These are phyloP conservation scores for Vimba vimba DNA, from an alignment of 2,113 vertebrate species.

Conservation along the genomic window DNA sequence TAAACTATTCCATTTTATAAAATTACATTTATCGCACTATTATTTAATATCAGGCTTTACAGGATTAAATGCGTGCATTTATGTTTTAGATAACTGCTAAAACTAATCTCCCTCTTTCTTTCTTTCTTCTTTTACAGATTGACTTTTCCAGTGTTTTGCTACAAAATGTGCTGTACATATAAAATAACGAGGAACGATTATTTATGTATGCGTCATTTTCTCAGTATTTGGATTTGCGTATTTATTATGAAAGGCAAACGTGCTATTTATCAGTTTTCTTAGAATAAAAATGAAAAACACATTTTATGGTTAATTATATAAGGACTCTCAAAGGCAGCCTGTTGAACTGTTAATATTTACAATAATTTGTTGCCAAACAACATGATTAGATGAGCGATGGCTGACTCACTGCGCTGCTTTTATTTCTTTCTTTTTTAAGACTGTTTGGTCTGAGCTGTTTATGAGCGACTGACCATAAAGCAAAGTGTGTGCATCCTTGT, in stretches of 20 bases:
- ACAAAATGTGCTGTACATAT: slow-evolving; percentile 8
- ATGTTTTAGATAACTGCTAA: neutral
- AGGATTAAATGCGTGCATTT: neutral
- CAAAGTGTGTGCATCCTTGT: neutral
- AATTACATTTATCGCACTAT: no score
- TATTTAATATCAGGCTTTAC: neutral
- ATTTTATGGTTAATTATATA: neutral
- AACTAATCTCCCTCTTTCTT: neutral
- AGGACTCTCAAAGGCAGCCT: slow-evolving; percentile 6
- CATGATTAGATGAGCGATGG: neutral
- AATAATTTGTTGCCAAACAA: slow-evolving; percentile 41
- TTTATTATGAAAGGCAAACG: neutral
- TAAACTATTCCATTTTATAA: no score
- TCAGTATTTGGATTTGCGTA: neutral
- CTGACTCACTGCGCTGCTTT: neutral
- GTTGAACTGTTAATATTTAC: neutral
- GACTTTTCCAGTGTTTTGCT: slow-evolving; percentile 12
- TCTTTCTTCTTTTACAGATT: slow-evolving; percentile 33
- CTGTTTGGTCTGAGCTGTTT: neutral
- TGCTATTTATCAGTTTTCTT: slow-evolving; percentile 8
- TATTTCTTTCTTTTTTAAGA: neutral
- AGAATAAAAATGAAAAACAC: neutral
- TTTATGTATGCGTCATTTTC: slow-evolving; percentile 29
- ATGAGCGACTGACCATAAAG: neutral
- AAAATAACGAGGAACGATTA: neutral